Percentiles rank a stretch among this genome's conserved stretches.
These are phyloP conservation scores for Lasiurus cinereus DNA, from an alignment of 2,113 vertebrate genomes.

Conservation along the genomic window DNA sequence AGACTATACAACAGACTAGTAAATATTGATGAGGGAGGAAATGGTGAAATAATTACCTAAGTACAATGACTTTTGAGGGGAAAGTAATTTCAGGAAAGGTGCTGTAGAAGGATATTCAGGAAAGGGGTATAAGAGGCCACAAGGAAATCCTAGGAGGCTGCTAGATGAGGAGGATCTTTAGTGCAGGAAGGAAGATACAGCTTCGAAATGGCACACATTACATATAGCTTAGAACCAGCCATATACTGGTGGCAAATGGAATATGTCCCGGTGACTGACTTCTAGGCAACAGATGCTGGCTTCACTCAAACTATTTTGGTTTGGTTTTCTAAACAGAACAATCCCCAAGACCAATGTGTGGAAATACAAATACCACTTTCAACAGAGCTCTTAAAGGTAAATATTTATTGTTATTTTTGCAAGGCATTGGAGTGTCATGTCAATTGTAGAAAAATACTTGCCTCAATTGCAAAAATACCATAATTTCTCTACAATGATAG, in stretches of 20 bases:
- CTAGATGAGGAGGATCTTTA: background rate
- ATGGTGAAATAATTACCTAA: background rate
- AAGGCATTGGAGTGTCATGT: background rate
- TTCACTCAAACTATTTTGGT: slow-evolving; percentile 1
- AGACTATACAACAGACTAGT: background rate
- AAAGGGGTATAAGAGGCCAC: background rate
- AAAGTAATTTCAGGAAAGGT: background rate
- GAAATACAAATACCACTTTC: slow-evolving; percentile 25
- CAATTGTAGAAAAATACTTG: slow-evolving; percentile 34
- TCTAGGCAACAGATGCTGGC: background rate
- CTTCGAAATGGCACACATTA: background rate
- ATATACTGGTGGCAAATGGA: background rate
- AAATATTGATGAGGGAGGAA: background rate
- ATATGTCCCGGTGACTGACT: background rate
- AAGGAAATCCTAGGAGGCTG: background rate
- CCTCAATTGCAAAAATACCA: background rate
- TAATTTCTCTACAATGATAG: background rate
- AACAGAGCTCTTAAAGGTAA: background rate
- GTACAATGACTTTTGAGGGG: background rate
- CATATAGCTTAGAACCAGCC: background rate
- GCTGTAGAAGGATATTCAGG: background rate
- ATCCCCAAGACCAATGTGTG: background rate
- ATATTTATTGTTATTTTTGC: background rate
- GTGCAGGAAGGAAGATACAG: background rate
- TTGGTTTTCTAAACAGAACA: slow-evolving; percentile 34